Percentiles rank a stretch among this genome's conserved stretches.
Evolutionary conservation across 2,888 invertebrate species (phyloP).

Genomic region (Heteromurus nitidus): DNA sequence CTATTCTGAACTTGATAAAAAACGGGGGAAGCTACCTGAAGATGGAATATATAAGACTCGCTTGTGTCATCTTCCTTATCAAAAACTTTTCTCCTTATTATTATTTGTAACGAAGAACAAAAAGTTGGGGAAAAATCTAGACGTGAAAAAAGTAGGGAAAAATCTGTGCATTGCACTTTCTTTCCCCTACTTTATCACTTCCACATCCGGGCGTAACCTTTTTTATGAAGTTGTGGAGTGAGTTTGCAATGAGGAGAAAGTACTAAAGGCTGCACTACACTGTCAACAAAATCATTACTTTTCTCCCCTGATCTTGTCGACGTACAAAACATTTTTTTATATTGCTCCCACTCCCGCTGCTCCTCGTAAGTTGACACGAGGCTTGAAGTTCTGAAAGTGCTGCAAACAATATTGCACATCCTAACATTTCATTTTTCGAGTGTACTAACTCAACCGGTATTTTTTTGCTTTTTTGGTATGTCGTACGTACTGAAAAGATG

Average conservation of each 20-base stretch:
- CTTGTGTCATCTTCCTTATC: not conserved
- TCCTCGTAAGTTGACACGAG: not conserved
- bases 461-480: no score
- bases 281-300: constrained; percentile 62
- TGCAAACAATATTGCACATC: constrained; percentile 49
- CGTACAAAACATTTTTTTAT: constrained; percentile 35
- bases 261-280: constrained; percentile 11
- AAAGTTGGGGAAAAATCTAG: not conserved
- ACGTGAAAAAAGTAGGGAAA: not conserved
- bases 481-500: no score
- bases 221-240: constrained; percentile 37
- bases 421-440: not conserved
- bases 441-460: no score
- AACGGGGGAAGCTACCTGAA: not conserved
- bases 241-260: constrained; percentile 18
- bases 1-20: no score
- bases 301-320: constrained; percentile 37
- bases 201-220: constrained; percentile 16
- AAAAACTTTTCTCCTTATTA: not conserved
- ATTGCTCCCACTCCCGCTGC: constrained; percentile 2
- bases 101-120: not conserved
- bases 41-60: not conserved
- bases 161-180: constrained; percentile 44
- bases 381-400: constrained; percentile 24
- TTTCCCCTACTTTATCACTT: not conserved